A percentile compares a stretch with the other conserved stretches of the same genome.
Conservation (phyloP, 2,113 vertebrate genomes). For the Neofelis nebulosa region DNA sequence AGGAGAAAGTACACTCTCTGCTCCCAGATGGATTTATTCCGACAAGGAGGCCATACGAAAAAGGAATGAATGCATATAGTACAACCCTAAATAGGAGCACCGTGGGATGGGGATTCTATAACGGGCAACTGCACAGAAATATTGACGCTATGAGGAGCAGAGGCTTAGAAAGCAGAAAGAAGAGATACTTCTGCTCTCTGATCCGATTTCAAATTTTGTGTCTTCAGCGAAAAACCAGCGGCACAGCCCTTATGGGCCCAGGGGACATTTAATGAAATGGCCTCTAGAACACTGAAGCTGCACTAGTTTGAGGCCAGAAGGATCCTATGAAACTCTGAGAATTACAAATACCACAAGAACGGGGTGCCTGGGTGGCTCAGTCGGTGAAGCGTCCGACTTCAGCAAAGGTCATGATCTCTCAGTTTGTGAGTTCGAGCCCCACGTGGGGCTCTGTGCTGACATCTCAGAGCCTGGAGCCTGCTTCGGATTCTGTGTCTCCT, state of each 20-base stretch:
- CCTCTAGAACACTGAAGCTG: neutral
- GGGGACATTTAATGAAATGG: neutral
- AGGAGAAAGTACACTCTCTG: neutral
- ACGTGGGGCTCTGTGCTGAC: too few relatives aligned
- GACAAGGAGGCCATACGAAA: neutral
- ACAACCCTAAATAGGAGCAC: neutral
- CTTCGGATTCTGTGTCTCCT: too few relatives aligned
- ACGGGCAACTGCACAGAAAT: neutral
- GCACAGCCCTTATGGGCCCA: neutral
- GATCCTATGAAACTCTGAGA: neutral
- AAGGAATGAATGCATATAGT: neutral
- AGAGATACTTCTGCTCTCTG: neutral
- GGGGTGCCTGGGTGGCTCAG: too few relatives aligned
- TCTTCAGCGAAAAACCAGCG: constrained; percentile 42
- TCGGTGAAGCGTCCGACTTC: too few relatives aligned
- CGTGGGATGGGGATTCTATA: neutral
- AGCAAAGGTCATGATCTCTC: too few relatives aligned
- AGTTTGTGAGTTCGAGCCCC: too few relatives aligned
- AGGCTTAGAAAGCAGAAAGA: neutral
- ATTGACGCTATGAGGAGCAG: neutral
- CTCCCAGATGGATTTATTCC: neutral
- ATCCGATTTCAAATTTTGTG: constrained; percentile 2
- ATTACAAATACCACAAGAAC: neutral
- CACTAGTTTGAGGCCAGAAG: neutral
- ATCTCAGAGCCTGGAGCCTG: too few relatives aligned